A percentile compares a stretch with the other conserved stretches of the same genome.
phyloP scores from a whole-genome alignment of 2,113 vertebrate species.

The Macaca fascicularis region DNA sequence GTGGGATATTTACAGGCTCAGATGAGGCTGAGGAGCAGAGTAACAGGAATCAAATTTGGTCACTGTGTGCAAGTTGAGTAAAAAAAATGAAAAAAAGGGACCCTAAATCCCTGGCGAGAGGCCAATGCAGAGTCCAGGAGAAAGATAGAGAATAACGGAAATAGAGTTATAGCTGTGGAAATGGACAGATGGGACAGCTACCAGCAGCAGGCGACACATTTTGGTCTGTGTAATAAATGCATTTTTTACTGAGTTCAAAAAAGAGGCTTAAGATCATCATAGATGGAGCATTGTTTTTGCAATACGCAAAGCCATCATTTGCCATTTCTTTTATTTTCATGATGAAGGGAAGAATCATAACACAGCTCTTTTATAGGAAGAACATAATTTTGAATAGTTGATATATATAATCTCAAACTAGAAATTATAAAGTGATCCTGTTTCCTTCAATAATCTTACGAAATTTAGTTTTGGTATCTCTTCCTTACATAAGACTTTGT shows the following conservation, averaged over 20 bases:
- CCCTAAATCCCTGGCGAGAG: background rate
- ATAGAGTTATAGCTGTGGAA: background rate
- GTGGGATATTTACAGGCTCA: background rate
- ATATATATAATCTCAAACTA: conserved; percentile 19
- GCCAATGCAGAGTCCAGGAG: background rate
- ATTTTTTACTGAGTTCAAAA: conserved; percentile 25
- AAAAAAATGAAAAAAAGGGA: background rate
- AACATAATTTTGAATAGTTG: conserved; percentile 22
- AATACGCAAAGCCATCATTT: conserved; percentile 3
- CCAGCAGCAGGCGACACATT: background rate
- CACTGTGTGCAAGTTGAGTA: background rate
- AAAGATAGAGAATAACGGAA: background rate
- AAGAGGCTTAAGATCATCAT: background rate
- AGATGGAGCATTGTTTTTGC: conserved; percentile 8
- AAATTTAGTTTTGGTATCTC: background rate
- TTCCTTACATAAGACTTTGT: background rate
- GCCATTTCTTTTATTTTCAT: conserved; percentile 46
- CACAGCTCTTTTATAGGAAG: conserved; percentile 20
- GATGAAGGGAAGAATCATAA: conserved; percentile 46
- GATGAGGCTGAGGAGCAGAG: background rate
- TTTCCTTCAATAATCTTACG: background rate
- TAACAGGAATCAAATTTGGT: background rate
- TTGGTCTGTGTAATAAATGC: background rate
- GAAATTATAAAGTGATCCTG: conserved; percentile 6
- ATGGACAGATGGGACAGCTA: background rate